phyloP scores from a whole-genome alignment of 2,888 invertebrate species.

The Amiota communis region DNA sequence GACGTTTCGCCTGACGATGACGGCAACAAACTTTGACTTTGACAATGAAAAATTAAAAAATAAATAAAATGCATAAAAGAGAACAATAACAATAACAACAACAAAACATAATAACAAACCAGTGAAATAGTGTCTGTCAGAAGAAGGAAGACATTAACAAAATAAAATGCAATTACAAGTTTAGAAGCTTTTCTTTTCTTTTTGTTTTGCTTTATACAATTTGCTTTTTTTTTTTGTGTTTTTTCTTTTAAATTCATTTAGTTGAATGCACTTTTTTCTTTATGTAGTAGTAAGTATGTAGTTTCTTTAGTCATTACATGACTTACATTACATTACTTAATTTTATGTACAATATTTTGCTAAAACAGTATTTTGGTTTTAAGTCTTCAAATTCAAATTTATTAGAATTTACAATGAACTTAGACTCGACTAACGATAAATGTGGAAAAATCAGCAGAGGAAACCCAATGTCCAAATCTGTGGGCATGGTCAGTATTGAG shows the following conservation, averaged over 20 bases:
- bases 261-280: constrained; percentile 61
- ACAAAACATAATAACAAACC: constrained; percentile 14
- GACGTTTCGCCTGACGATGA: constrained; percentile 58
- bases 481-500: no score
- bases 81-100: not conserved
- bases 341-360: no score
- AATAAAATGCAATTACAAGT: constrained; percentile 15
- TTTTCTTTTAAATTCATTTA: constrained; percentile 38
- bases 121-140: not conserved
- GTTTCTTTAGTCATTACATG: not conserved
- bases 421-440: no score
- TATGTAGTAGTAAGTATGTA: constrained; percentile 1
- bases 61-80: constrained; percentile 17
- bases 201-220: constrained; percentile 1
- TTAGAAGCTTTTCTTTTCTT: constrained; percentile 18
- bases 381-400: no score
- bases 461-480: no score
- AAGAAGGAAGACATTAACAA: constrained; percentile 12
- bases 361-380: no score
- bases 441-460: no score
- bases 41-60: constrained; percentile 52
- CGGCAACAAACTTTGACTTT: constrained; percentile 54
- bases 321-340: not conserved
- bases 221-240: constrained; percentile 4
- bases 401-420: no score